Evolutionary conservation across 2,113 vertebrate species (phyloP), one percentile per base, ranked within the genome.

Genomic region (Cyanoliseus patagonus): DNA sequence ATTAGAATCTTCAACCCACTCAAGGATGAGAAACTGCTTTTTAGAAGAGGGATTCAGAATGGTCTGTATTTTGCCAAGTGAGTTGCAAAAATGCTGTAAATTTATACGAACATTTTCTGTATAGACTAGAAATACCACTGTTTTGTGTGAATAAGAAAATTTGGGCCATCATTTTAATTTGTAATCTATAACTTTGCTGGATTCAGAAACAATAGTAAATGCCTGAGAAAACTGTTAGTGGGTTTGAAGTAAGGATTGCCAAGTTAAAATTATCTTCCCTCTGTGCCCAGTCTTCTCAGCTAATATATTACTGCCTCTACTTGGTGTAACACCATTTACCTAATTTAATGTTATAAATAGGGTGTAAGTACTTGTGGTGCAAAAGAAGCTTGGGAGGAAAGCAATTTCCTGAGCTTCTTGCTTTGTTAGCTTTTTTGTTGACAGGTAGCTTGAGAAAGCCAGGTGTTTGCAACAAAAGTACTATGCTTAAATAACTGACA

Each of bases 1-100:
- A 92, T 35, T 81, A 74, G 93, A 92, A 83, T 92, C 88, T 81
- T 95, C 64, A 92, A 33, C 69, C 64, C 75, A 81, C 85, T 96
- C 72, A 81, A 75, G 57, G 46, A 81, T 83, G 72, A 86, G 72
- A 74, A 83, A 74, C 17, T 90, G 55, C 68, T 88, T 94, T 92
- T 86, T 52, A 72, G 85, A 91, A 62, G 39, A 83, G 31, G 10
- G 3, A 11, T 62, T 83, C 19, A 73, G 75, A 90, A 82, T 11
- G 28, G n/a, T 67, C 44, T 73, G 7, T 69, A 52, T 67, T 83
- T 94, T 74, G 27, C 51, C 47, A 86, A 78, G 51, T 51, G 23
- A 79, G 16, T 62, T 67, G 17, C 17, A 83, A 61, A 67, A 94
- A 63, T 30, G 63, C 24, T 88, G 49, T 66, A 76, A 83, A 74